Base-by-base conservation (phyloP, 2,113 vertebrate genomes). In the Melanocharis versteri region DNA sequence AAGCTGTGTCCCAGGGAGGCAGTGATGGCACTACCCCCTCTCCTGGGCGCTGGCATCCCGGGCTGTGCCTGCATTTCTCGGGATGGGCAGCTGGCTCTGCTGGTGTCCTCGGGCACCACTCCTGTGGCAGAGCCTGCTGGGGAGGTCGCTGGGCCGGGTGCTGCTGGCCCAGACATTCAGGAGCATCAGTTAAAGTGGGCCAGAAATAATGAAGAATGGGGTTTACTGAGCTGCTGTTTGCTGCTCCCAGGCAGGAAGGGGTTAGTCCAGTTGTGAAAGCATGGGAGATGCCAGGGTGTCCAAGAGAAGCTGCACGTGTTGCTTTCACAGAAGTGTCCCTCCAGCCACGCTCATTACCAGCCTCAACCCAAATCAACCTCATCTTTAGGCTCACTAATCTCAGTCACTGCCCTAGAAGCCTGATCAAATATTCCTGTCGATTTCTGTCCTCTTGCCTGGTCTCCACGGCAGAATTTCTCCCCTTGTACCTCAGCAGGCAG, bases 101-200 rank as follows among this genome's bases (percentile, higher is more conserved):
- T 0, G 1, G 19, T 7, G 9, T 7, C 15, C 0, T 2, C 3
- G 3, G 20, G 37, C n/a, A n/a, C 45, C 0, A 1, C 22, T 54
- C 7, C 35, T 37, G 48, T 2, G 3, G 53, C 45, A 33, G 13
- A 30, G 7, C 24, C 51, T 76, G 28, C 71, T 4, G 1, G 21
- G 31, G 0, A 16, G 11, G 13, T 26, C 37, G 18, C 37, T 58
- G 56, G 13, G 47, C 12, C 9, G n/a, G n/a, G 8, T 42, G 35
- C 35, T 19, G 18, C 39, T 92, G 44, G 48, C 42, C 35, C 2
- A 0, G 5, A 18, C 7, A 69, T 4, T 51, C 30, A 26, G 62
- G n/a, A 54, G 2, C 1, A 3, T 68, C 44, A 9, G 14, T 44
- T 56, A 30, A 73, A 90, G 10, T 9, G 35, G 23, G 15, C 6